phyloP scores from a whole-genome alignment of 2,113 vertebrate species.

The Lagopus leucura region DNA sequence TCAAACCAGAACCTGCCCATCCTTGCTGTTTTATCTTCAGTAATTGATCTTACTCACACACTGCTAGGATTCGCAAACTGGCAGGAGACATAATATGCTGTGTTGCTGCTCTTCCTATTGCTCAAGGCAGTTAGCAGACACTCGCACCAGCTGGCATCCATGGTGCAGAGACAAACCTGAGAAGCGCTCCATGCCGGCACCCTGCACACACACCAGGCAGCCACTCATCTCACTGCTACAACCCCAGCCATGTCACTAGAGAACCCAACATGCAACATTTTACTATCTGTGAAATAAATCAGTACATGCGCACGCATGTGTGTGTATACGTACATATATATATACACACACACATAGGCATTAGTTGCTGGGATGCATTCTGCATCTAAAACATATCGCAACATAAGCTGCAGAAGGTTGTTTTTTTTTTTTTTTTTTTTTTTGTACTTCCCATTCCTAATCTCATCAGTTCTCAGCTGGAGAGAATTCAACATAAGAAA shows the following conservation, averaged over 20 bases:
- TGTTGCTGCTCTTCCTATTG: conserved; percentile 5
- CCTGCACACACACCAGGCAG: background rate
- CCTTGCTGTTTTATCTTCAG: conserved; percentile 58
- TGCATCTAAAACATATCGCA: background rate
- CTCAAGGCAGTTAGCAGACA: conserved; percentile 19
- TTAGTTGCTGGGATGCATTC: background rate
- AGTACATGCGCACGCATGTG: background rate
- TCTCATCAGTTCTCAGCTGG: background rate
- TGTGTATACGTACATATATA: too few species aligned
- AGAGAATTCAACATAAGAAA: background rate
- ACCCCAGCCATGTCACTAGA: background rate
- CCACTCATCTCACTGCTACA: background rate
- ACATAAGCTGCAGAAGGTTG: background rate
- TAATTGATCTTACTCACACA: conserved; percentile 51
- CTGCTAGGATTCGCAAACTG: background rate
- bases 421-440: too few species aligned
- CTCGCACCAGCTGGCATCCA: background rate
- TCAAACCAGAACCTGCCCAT: conserved; percentile 64
- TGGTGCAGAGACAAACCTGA: background rate
- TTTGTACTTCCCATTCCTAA: background rate
- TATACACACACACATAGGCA: too few species aligned
- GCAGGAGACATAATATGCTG: background rate
- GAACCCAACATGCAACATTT: background rate
- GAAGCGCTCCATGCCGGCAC: background rate
- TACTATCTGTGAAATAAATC: background rate